These are phyloP conservation scores for Aphaenogaster ashmeadi DNA, from an alignment of 1,140 invertebrate genomes.

Conservation along the genomic window DNA sequence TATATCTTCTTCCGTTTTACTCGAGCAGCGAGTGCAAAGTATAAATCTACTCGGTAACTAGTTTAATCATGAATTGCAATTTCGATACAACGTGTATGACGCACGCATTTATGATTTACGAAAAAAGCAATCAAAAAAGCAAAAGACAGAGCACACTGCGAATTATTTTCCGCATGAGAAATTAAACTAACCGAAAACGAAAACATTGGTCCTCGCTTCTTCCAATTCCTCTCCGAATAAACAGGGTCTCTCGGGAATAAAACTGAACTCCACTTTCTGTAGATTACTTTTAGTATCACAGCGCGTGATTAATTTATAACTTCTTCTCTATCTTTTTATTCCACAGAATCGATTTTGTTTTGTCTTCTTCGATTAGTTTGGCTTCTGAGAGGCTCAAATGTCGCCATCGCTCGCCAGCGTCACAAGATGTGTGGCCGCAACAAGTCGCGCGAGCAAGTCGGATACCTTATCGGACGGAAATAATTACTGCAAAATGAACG, in stretches of 20 bases:
- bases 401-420: background rate
- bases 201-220: background rate
- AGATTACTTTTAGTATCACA: background rate
- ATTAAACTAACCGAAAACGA: background rate
- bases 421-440: background rate
- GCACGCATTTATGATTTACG: background rate
- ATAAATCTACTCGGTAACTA: background rate
- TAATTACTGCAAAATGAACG: conserved; percentile 21
- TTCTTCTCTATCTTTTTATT: background rate
- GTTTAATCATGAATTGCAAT: background rate
- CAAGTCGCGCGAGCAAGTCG: background rate
- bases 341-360: background rate
- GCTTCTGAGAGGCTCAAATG: background rate
- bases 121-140: background rate
- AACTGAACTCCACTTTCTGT: background rate
- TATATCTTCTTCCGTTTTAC: conserved; percentile 6
- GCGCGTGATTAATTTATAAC: background rate
- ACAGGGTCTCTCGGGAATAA: background rate
- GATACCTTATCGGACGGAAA: background rate
- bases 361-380: background rate
- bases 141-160: too few relatives aligned
- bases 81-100: background rate
- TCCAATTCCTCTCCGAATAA: background rate
- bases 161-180: background rate
- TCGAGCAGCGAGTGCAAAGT: background rate